Base-by-base conservation (phyloP, 2,113 vertebrate genomes). In the Herpetotheres cachinnans region DNA sequence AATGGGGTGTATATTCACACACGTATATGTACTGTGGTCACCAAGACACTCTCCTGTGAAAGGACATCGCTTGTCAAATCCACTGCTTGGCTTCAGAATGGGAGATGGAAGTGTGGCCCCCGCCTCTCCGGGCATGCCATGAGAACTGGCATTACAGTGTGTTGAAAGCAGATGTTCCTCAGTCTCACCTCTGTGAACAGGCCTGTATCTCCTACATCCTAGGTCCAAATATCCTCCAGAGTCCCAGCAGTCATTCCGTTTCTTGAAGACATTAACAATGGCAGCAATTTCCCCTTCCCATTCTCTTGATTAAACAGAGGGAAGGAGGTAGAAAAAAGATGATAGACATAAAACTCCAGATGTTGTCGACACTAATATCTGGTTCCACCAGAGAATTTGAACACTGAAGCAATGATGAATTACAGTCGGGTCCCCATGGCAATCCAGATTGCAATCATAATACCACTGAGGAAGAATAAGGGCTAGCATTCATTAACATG, bases 351-450 rank as follows among this genome's bases (percentile, higher is more conserved):
- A 93, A 97, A 58, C 83, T 87, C 89, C 95, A 97, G 94, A 97
- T 96, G 93, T 91, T 97, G 86, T 97, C 81, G 1, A 84, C 89
- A 94, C 82, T 91, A 96, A 86, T 96, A 91, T 95, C 93, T 95
- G 84, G 61, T 95, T 96, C 89, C 94, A 89, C 46, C 74, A 62
- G 81, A 94, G 84, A 34, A 47, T 92, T 6, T 77, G 91, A 95
- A 66, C 10, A 32, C 62, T 92, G 89, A 82, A 62, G 77, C 40
- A 87, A 69, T 95, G 89, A 97, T 66, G 71, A 94, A 95, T 96
- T 95, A 32, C 70, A 80, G 89, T n/a, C 73, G 40, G 52, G 84
- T 82, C 80, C 83, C 86, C 36, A 20, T 1, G 36, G 81, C 89
- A 93, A 72, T 61, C 66, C 70, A 89, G 61, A 84, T 19, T 93